These are phyloP conservation scores for Electrona antarctica DNA, from an alignment of 2,113 vertebrate species.

Conservation along the genomic window DNA sequence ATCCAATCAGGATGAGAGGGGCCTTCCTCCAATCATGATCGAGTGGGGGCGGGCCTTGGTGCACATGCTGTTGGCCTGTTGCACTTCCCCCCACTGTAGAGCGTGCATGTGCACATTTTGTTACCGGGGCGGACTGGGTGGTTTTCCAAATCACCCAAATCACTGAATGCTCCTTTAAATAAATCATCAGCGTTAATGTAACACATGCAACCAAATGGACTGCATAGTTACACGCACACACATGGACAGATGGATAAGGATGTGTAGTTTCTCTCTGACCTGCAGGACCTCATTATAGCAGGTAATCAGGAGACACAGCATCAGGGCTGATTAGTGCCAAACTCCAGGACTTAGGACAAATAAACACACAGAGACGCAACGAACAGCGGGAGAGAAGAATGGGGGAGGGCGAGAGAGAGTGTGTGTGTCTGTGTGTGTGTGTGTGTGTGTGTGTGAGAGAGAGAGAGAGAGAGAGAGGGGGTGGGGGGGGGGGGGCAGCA, in stretches of 20 bases:
- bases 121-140: too few species aligned
- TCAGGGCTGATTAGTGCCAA: slow-evolving; percentile 50
- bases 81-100: too few species aligned
- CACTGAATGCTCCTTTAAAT: too few species aligned
- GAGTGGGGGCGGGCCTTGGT: too few species aligned
- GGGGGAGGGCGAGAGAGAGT: not conserved
- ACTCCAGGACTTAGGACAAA: slow-evolving; percentile 40
- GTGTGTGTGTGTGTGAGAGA: not conserved
- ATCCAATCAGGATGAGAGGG: too few species aligned
- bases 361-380: slow-evolving; percentile 32
- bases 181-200: too few species aligned
- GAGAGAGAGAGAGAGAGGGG: not conserved
- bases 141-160: too few species aligned
- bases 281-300: slow-evolving; percentile 49
- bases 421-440: too few species aligned
- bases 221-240: slow-evolving; percentile 5
- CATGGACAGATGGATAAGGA: slow-evolving; percentile 41
- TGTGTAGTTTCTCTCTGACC: slow-evolving; percentile 43
- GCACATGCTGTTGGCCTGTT: too few species aligned
- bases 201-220: too few species aligned
- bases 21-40: too few species aligned
- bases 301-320: slow-evolving; percentile 59
- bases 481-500: not conserved
- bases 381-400: not conserved
- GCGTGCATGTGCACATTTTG: too few species aligned